phyloP scores from a whole-genome alignment of 2,797 vertebrate species.

The Bucorvus abyssinicus region DNA sequence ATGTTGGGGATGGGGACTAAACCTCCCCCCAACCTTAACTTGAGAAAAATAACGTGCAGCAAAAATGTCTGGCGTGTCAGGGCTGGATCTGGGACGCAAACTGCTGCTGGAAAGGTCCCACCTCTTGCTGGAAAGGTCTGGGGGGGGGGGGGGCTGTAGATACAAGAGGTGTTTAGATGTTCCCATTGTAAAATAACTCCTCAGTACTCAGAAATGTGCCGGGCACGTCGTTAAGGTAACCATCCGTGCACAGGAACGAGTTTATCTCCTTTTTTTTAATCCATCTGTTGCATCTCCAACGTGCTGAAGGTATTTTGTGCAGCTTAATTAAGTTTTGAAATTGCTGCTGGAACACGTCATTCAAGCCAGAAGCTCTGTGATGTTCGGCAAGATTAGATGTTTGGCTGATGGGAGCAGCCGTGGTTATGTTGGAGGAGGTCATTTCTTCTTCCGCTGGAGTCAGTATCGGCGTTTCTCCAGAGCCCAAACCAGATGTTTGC shows the following conservation, averaged over 20 bases:
- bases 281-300: neutral
- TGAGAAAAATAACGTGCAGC: neutral
- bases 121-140: rapidly evolving
- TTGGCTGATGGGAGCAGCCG: neutral
- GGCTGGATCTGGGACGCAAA: neutral
- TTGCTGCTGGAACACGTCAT: neutral
- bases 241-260: neutral
- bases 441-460: rapidly evolving
- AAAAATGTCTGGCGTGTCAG: rapidly evolving
- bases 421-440: rapidly evolving
- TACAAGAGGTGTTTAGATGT: rapidly evolving
- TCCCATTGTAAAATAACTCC: rapidly evolving
- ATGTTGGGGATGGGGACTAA: no score
- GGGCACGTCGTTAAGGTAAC: rapidly evolving
- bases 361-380: neutral
- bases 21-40: neutral
- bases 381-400: rapidly evolving
- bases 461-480: rapidly evolving
- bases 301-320: neutral
- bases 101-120: neutral
- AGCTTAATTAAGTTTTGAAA: neutral
- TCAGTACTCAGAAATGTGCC: rapidly evolving
- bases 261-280: neutral
- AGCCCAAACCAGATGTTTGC: neutral
- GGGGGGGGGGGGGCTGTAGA: neutral